phyloP scores from a whole-genome alignment of 2,797 vertebrate genomes.

The Tympanoctomys barrerae region DNA sequence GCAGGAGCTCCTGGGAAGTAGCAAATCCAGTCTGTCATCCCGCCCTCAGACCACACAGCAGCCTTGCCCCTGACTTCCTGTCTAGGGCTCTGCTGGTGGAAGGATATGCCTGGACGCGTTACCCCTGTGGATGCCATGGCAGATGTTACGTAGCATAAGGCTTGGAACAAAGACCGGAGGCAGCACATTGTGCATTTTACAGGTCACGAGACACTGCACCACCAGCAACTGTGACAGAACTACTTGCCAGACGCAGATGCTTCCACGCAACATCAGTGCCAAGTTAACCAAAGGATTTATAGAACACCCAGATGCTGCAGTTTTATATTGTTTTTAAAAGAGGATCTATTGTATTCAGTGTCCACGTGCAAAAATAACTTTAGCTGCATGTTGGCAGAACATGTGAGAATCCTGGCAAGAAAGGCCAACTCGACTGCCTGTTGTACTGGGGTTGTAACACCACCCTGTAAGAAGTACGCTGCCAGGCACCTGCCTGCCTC shows the following conservation, averaged over 20 bases:
- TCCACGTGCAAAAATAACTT: constrained; percentile 36
- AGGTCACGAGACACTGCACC: neutral
- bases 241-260: neutral
- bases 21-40: neutral
- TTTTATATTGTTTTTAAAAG: neutral
- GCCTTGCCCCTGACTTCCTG: neutral
- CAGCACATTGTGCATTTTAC: neutral
- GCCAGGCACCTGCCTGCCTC: neutral
- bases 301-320: neutral
- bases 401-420: neutral
- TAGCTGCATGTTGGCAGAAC: neutral
- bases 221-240: neutral
- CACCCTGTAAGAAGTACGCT: too few relatives aligned
- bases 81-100: rapidly evolving
- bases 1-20: neutral
- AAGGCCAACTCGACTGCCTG: neutral
- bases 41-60: neutral
- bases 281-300: neutral
- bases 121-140: rapidly evolving
- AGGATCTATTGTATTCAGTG: neutral
- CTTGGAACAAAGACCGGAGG: neutral
- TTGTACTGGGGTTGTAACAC: neutral
- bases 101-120: neutral
- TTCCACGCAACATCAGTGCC: neutral
- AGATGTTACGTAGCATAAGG: neutral